Percentiles rank a stretch among this genome's conserved stretches.
These are phyloP conservation scores for Oenanthe oenanthe DNA, from an alignment of 2,113 vertebrate species.

Conservation along the genomic window DNA sequence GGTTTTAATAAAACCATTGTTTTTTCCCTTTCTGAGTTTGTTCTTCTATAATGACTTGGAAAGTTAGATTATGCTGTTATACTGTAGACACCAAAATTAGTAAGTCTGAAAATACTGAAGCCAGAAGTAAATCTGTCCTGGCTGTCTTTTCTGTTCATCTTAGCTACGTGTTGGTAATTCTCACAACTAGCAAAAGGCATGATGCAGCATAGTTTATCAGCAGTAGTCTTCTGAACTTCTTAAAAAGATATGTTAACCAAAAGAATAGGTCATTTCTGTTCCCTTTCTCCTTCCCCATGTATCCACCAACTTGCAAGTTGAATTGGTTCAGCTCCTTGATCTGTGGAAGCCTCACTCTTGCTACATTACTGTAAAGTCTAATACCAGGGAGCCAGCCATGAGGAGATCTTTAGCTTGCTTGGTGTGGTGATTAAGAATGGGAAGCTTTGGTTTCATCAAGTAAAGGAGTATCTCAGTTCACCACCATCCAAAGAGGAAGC, in stretches of 20 bases:
- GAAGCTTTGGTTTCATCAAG: not conserved
- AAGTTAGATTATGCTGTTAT: not conserved
- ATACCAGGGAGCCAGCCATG: not conserved
- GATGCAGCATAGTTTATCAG: not conserved
- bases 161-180: not conserved
- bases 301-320: not conserved
- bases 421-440: not conserved
- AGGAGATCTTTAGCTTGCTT: not conserved
- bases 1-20: conserved; percentile 59
- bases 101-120: not conserved
- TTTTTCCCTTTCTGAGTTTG: not conserved
- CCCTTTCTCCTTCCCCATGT: fast-evolving
- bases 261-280: not conserved
- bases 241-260: not conserved
- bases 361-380: fast-evolving
- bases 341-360: not conserved
- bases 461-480: not conserved
- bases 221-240: not conserved
- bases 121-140: not conserved
- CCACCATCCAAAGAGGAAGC: not conserved
- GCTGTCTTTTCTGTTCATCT: not conserved
- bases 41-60: not conserved
- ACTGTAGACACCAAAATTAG: not conserved
- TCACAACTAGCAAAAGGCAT: not conserved
- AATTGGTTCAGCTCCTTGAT: not conserved